Base-by-base conservation (phyloP, 1,140 invertebrate genomes). In the Homarus americanus region DNA sequence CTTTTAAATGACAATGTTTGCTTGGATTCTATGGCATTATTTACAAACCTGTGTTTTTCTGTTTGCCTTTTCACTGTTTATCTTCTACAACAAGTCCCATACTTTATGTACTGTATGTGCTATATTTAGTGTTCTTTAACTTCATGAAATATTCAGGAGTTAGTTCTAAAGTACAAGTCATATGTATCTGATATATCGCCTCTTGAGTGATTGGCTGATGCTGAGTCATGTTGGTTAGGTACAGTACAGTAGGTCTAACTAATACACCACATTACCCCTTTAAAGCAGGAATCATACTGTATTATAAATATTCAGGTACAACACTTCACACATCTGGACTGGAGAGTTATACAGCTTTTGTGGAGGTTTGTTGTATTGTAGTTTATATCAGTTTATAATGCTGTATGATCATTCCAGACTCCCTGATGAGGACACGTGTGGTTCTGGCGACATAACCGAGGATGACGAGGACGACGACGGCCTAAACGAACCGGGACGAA, bases 391-490 rank as follows among this genome's bases (percentile, higher is more conserved):
- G n/a, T 49, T 58, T 58, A 15, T 58, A 58, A 58, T 32, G 24
- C 0, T 69, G 63, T 9, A 69, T 4, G 28, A 32, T 9, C 10
- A 69, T 69, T 69, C 0, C 86, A 88, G 86, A 82, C 78, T 41
- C 86, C 86, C 78, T 72, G 80, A 83, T 32, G 88, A 90, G 10
- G 82, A 90, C 34, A 83, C 80, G 0, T 58, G 88, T 32, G 88
- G 88, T 66, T 90, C 88, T 28, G 88, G 80, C 17, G 79, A 90
- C 34, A 83, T 90, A 34, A 90, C 88, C 2, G 88, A 90, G 73
- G 88, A 90, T n/a, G 88, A 90, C n/a, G 88, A 90, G 32, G 87
- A 89, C 49, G 87, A 90, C n/a, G 86, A 88, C 34, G 86, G 63
- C 24, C 76, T 49, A 20, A 75, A 69, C 3, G 88, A 90, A 73